Evolutionary conservation across 2,888 invertebrate species (phyloP).

Genomic region (Cantharis rustica): DNA sequence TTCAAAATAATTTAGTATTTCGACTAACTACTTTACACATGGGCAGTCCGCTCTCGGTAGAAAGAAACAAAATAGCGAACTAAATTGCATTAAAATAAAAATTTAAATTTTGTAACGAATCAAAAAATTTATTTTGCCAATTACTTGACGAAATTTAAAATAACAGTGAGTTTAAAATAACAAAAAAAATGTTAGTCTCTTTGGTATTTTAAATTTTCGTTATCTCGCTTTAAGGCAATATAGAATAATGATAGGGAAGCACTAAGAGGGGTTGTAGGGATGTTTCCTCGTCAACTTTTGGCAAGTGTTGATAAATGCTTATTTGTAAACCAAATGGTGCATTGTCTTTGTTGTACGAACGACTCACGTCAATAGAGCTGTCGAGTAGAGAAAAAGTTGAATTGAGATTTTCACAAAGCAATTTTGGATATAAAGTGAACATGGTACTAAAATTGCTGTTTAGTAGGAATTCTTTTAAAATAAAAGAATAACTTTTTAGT

Average conservation of each 20-base stretch:
- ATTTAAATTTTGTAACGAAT: neutral
- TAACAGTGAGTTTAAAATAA: neutral
- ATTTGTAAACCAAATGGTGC: neutral
- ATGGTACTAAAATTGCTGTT: neutral
- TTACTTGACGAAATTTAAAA: neutral
- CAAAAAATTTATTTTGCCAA: neutral
- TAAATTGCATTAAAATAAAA: too few relatives aligned
- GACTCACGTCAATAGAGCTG: neutral
- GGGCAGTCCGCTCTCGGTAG: too few relatives aligned
- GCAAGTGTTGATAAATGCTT: neutral
- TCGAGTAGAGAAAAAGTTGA: neutral
- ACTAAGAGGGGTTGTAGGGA: neutral
- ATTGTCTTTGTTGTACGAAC: neutral
- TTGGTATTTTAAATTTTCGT: neutral
- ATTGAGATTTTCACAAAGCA: neutral
- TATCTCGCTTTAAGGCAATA: neutral
- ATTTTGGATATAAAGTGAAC: neutral
- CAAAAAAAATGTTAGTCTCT: neutral
- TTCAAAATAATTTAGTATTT: neutral
- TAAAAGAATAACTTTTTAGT: conserved; percentile 39
- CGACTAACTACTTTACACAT: neutral
- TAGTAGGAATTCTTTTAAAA: conserved; percentile 16
- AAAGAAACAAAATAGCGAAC: too few relatives aligned
- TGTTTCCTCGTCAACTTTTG: neutral
- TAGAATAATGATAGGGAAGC: neutral